These are phyloP conservation scores for Graptemys geographica DNA, from an alignment of 2,797 vertebrate genomes.

Conservation along the genomic window DNA sequence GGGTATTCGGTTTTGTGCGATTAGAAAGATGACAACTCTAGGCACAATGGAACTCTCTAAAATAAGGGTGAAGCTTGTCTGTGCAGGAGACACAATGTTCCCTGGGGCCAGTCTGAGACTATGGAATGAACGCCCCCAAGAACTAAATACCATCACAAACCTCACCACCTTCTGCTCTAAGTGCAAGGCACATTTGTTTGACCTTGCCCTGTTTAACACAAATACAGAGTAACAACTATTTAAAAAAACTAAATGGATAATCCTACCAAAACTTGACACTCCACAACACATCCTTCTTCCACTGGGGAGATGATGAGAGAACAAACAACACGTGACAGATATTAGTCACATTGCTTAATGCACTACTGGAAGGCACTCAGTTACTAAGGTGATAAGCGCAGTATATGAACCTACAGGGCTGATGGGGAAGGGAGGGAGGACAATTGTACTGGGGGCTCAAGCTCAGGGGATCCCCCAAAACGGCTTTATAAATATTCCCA, in stretches of 20 bases:
- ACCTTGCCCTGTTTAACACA: background rate
- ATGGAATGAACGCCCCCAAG: background rate
- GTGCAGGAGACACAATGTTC: background rate
- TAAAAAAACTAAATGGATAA: background rate
- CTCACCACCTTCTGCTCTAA: background rate
- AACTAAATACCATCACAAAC: background rate
- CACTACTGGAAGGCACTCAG: background rate
- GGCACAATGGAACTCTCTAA: background rate
- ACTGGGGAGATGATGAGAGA: background rate
- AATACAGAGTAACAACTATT: background rate
- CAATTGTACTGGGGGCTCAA: background rate
- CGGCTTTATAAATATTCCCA: background rate
- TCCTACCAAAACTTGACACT: background rate
- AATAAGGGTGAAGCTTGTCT: accelerated
- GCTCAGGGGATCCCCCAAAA: background rate
- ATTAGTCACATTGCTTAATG: background rate
- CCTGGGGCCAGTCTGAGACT: background rate
- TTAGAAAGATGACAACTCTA: no score
- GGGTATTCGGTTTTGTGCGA: no score
- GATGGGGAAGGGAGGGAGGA: background rate
- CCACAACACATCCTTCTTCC: background rate
- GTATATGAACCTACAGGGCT: background rate
- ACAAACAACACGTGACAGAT: background rate
- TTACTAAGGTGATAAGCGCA: background rate
- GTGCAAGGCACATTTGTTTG: background rate